These are phyloP conservation scores for Cylloceria caligata DNA, from an alignment of 2,888 invertebrate genomes.

Conservation along the genomic window DNA sequence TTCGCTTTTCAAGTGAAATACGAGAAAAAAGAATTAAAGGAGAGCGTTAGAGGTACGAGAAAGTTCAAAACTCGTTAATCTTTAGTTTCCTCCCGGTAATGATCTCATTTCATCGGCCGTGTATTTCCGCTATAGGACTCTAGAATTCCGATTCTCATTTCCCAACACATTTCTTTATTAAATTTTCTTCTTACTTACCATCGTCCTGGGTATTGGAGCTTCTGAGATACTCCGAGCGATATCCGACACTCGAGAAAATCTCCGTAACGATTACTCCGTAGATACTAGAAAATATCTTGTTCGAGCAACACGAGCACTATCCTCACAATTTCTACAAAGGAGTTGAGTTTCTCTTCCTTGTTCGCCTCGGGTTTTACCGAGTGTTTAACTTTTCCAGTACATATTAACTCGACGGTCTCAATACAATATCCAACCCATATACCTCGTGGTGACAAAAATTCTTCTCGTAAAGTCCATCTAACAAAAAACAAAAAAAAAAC, in stretches of 20 bases:
- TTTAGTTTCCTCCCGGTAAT: slow-evolving; percentile 18
- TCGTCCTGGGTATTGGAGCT: neutral
- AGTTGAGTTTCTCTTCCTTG: neutral
- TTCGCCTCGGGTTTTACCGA: neutral
- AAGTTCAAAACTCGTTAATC: slow-evolving; percentile 28
- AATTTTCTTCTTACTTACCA: neutral
- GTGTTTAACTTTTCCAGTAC: neutral
- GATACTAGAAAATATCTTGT: neutral
- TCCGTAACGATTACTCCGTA: neutral
- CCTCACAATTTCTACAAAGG: neutral
- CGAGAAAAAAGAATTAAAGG: neutral
- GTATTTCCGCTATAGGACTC: neutral
- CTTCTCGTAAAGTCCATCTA: neutral
- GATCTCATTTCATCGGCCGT: slow-evolving; percentile 31
- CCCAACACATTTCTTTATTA: neutral
- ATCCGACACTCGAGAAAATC: slow-evolving; percentile 2
- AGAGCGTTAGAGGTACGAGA: neutral
- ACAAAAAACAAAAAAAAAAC: neutral
- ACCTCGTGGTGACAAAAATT: neutral
- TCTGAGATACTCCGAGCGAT: neutral
- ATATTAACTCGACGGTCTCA: slow-evolving; percentile 1
- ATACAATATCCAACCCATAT: neutral
- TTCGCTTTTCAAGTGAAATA: slow-evolving; percentile 26
- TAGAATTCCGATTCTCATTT: neutral
- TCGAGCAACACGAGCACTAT: neutral